Evolutionary conservation across 2,797 vertebrate species (phyloP), one percentile per base, ranked within the genome.

Genomic region (Lerista edwardsae): DNA sequence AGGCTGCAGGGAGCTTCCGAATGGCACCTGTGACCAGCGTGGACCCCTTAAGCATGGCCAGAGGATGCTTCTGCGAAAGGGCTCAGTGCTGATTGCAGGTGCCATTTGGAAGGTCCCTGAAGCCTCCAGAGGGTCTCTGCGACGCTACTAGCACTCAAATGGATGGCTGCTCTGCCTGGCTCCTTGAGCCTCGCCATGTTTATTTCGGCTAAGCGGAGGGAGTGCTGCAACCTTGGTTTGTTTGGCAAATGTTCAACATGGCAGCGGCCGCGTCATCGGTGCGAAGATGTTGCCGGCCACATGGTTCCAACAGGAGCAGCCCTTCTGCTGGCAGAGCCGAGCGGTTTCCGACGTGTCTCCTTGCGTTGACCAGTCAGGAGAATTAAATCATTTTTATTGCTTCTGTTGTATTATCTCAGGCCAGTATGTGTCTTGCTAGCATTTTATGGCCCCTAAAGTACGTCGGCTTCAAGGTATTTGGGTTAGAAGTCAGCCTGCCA

Each of bases 381-480:
- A 82, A 79, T 82, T 85, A 88, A 92, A 87, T 90, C 25, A 36
- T 65, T 84, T 88, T 76, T 83, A 84, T 92, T 91, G 85, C 79
- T 81, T 88, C 85, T 79, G 21, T 77, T 82, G 67, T 14, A 80
- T 86, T 87, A 82, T 80, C 79, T 65, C 44, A 41, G 86, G 86
- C 83, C 88, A 78, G 75, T 39, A 3, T 79, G 78, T 86, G 31
- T 87, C 72, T 82, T 68, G 84, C 55, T 74, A 27, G 82, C 85
- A 87, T 84, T 87, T 55, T 76, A 69, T 84, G 87, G 80, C 64
- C 41, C 68, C 83, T 88, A 91, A 82, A 84, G 87, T 76, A 4
- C 65, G 90, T 75, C 41, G 0, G 84, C 86, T 91, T 87, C 9
- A 4, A 90, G 86, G 85, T 92, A 71, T 93, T 94, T 87, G 78